A percentile compares a stretch with the other conserved stretches of the same genome.
These are phyloP conservation scores for Achatina immaculata DNA, from an alignment of 1,140 invertebrate genomes.

Conservation along the genomic window DNA sequence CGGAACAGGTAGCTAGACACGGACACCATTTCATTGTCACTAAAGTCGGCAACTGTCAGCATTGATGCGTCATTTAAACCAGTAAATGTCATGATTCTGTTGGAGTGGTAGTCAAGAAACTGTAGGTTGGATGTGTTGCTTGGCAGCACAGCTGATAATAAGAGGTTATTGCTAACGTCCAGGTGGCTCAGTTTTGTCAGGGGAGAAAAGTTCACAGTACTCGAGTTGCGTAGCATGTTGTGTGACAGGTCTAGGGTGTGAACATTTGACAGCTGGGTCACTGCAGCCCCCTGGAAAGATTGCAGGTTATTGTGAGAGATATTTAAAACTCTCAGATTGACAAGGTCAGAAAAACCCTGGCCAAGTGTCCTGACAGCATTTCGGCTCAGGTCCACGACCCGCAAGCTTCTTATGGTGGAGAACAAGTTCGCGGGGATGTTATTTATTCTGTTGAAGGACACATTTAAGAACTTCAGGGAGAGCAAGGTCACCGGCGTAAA, in stretches of 20 bases:
- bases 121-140: constrained; percentile 45
- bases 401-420: constrained; percentile 42
- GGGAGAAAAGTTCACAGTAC: constrained; percentile 40
- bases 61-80: constrained; percentile 43
- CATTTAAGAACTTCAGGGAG: constrained; percentile 39
- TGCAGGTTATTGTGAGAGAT: constrained; percentile 51
- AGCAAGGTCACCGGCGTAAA: constrained; percentile 37
- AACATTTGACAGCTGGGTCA: constrained; percentile 40
- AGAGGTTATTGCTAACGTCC: constrained; percentile 55
- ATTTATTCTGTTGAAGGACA: constrained; percentile 51
- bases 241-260: constrained; percentile 49
- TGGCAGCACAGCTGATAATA: constrained; percentile 45
- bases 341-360: constrained; percentile 40
- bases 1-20: constrained; percentile 52
- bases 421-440: constrained; percentile 38
- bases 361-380: constrained; percentile 44
- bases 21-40: constrained; percentile 50
- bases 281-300: constrained; percentile 19
- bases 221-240: constrained; percentile 47
- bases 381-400: constrained; percentile 41
- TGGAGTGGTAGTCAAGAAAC: constrained; percentile 46
- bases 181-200: constrained; percentile 47
- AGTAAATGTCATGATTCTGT: constrained; percentile 47
- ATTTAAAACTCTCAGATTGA: constrained; percentile 50
- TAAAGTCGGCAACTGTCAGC: constrained; percentile 50